Conservation (phyloP, 2,113 vertebrate genomes). For the Malaclemys terrapin region DNA sequence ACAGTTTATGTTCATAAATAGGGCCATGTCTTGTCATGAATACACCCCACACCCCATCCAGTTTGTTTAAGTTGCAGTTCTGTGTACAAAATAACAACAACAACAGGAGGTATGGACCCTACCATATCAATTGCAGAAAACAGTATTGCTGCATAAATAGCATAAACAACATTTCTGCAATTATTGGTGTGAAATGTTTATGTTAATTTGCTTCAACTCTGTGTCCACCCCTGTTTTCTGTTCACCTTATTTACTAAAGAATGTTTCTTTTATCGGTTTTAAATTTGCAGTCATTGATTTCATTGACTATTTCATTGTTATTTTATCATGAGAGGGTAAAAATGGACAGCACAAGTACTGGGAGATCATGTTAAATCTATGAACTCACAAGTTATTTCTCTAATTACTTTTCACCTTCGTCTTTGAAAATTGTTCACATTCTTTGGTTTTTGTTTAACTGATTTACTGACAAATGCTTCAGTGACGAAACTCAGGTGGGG, state of each 20-base stretch:
- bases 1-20: neutral
- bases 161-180: neutral
- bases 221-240: neutral
- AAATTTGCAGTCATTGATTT: neutral
- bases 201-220: neutral
- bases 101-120: neutral
- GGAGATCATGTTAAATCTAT: neutral
- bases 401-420: neutral
- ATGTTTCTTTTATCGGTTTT: neutral
- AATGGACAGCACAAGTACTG: neutral
- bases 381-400: neutral
- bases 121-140: fast-evolving
- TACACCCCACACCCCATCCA: fast-evolving
- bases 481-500: neutral
- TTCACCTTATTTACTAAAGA: neutral
- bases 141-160: neutral
- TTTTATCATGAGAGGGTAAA: neutral
- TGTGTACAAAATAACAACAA: fast-evolving
- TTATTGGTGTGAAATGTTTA: neutral
- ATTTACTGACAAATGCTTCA: neutral
- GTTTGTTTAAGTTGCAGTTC: neutral
- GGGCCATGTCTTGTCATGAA: neutral
- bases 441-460: neutral
- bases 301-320: neutral
- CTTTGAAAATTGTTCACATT: neutral